phyloP scores from a whole-genome alignment of 35 echinoderm and acorn worm genomes.

The Nesometra sesokonis region DNA sequence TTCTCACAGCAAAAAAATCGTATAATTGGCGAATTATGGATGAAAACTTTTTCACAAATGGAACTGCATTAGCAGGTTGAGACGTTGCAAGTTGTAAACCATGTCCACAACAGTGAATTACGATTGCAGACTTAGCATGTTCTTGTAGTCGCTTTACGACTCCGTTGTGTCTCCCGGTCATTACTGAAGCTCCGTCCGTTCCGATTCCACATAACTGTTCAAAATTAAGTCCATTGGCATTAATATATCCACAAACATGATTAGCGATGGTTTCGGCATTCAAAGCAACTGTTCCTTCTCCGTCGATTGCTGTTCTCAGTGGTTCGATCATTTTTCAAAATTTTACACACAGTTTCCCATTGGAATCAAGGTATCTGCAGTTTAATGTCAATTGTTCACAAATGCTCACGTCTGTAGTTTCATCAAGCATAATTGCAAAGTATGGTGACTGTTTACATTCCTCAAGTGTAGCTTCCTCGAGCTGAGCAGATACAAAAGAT shows the following conservation, averaged over 20 bases:
- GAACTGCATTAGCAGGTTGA: slow-evolving; percentile 16
- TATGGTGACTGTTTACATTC: slow-evolving; percentile 1
- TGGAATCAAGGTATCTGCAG: slow-evolving; percentile 8
- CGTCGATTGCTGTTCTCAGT: slow-evolving; percentile 14
- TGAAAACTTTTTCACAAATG: slow-evolving; percentile 14
- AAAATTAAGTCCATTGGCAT: slow-evolving; percentile 12
- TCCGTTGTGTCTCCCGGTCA: slow-evolving; percentile 24
- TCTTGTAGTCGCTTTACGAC: slow-evolving; percentile 34
- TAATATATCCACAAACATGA: slow-evolving; percentile 13
- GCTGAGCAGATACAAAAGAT: slow-evolving; percentile 10
- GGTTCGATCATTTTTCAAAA: slow-evolving; percentile 34
- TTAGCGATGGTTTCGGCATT: slow-evolving; percentile 37
- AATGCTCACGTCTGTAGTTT: slow-evolving; percentile 19
- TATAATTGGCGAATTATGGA: slow-evolving; percentile 26
- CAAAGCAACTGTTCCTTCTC: not conserved
- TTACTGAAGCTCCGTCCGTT: slow-evolving; percentile 29
- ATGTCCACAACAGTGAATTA: slow-evolving; percentile 27
- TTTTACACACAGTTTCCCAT: slow-evolving; percentile 28
- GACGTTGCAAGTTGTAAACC: slow-evolving; percentile 22
- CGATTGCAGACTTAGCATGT: slow-evolving; percentile 7
- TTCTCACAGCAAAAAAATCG: slow-evolving; percentile 34
- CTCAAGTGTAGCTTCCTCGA: slow-evolving; percentile 6
- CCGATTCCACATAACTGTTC: slow-evolving; percentile 23
- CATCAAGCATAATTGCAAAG: slow-evolving; percentile 31
- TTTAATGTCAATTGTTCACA: slow-evolving; percentile 33